Conservation (phyloP, 2,797 vertebrate species). For the Rhodeus uyekii region DNA sequence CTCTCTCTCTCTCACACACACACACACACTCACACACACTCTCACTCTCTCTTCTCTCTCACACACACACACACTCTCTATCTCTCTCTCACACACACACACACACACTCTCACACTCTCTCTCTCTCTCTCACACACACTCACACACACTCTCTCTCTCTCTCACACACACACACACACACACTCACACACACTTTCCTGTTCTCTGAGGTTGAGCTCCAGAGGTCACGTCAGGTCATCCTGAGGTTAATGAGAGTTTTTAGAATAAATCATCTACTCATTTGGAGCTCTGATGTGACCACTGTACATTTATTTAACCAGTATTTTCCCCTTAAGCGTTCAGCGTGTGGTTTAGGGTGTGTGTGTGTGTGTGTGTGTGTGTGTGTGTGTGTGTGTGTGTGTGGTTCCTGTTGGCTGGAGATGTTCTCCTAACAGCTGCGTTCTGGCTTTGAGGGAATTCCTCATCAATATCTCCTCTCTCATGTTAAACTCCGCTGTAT, state of each 20-base stretch:
- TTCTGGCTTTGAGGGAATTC: slow-evolving; percentile 15
- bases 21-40: not conserved
- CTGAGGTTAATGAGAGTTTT: slow-evolving; percentile 17
- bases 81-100: not conserved
- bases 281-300: slow-evolving; percentile 19
- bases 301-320: slow-evolving; percentile 6
- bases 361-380: slow-evolving; percentile 32
- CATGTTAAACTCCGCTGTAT: not conserved
- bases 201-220: not conserved
- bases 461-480: not conserved
- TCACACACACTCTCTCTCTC: not conserved
- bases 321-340: not conserved
- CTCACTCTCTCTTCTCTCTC: no score
- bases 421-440: not conserved
- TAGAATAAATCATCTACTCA: not conserved
- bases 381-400: slow-evolving; percentile 30
- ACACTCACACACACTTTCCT: not conserved
- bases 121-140: no score
- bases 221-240: slow-evolving; percentile 20
- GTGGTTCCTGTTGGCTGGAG: slow-evolving; percentile 7
- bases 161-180: not conserved
- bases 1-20: not conserved
- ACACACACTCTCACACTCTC: not conserved
- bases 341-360: not conserved
- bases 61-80: no score